Evolutionary conservation across 2,797 vertebrate species (phyloP).

Genomic region (Phataginus tetradactyla): DNA sequence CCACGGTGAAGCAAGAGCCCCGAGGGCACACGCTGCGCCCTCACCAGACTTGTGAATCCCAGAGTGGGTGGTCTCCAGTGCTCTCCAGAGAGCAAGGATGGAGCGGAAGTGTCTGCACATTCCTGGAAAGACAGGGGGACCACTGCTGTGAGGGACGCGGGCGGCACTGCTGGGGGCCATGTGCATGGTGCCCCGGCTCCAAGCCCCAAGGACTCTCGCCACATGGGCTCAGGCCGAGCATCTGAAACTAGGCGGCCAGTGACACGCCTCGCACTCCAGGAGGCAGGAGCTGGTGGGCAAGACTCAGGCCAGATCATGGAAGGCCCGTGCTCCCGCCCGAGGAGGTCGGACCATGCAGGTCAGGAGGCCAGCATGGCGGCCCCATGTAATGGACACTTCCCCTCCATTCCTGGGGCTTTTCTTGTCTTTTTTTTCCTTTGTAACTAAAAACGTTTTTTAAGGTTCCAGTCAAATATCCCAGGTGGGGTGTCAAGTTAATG

Average conservation of each 20-base stretch:
- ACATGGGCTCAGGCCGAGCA: too few relatives aligned
- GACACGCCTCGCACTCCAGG: background rate
- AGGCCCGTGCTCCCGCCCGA: background rate
- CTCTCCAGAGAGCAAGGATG: too few relatives aligned
- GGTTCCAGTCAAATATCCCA: background rate
- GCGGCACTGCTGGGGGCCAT: background rate
- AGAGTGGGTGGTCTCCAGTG: too few relatives aligned
- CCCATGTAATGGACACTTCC: background rate
- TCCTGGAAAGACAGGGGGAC: too few relatives aligned
- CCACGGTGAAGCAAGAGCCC: too few relatives aligned
- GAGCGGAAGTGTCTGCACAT: too few relatives aligned
- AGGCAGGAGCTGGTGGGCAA: background rate
- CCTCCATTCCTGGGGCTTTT: background rate
- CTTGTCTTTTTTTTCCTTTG: background rate
- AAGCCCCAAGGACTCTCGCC: too few relatives aligned
- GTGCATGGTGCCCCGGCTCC: too few relatives aligned
- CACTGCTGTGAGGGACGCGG: background rate
- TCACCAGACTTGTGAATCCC: too few relatives aligned
- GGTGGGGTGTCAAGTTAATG: too few relatives aligned
- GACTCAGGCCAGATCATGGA: background rate
- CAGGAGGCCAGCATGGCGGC: background rate
- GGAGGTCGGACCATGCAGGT: background rate
- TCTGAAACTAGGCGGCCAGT: background rate
- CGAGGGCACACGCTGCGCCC: too few relatives aligned
- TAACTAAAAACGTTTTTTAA: background rate